These are phyloP conservation scores for Setophaga kirtlandii DNA, from an alignment of 2,113 vertebrate species.

Conservation along the genomic window DNA sequence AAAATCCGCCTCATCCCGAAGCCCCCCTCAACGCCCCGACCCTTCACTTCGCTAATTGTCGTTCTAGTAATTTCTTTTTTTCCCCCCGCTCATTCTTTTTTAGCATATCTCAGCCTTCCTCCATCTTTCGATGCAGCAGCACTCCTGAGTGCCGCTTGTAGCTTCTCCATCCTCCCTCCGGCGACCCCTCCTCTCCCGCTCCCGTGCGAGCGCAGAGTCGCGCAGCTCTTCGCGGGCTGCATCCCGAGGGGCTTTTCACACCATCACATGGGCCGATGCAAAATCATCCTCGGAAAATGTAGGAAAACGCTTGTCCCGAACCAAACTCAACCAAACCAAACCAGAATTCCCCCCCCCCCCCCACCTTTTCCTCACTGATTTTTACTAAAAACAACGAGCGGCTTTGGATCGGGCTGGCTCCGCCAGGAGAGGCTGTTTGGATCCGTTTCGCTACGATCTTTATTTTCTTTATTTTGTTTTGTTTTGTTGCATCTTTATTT, in stretches of 20 bases:
- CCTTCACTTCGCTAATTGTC: neutral
- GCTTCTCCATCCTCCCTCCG: neutral
- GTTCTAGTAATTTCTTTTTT: neutral
- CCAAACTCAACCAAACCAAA: neutral
- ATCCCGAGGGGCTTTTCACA: neutral
- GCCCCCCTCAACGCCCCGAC: neutral
- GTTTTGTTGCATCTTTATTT: neutral
- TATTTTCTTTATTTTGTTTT: neutral
- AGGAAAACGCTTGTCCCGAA: neutral
- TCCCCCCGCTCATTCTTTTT: fast-evolving
- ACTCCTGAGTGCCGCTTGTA: neutral
- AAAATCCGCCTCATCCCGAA: neutral
- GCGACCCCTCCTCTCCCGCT: neutral
- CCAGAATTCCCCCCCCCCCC: fast-evolving
- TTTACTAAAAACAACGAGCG: neutral
- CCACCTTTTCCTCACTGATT: fast-evolving
- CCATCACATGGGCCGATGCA: neutral
- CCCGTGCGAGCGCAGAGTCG: neutral
- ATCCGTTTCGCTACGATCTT: neutral
- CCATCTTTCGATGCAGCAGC: neutral
- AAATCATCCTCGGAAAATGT: neutral
- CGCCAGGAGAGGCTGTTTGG: neutral
- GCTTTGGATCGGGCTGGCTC: neutral
- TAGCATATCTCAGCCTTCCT: neutral
- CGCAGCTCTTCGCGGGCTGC: neutral